Evolutionary conservation across 2,113 vertebrate genomes (phyloP), one percentile per base, ranked within the genome.

Genomic region (Ctenomys sociabilis): DNA sequence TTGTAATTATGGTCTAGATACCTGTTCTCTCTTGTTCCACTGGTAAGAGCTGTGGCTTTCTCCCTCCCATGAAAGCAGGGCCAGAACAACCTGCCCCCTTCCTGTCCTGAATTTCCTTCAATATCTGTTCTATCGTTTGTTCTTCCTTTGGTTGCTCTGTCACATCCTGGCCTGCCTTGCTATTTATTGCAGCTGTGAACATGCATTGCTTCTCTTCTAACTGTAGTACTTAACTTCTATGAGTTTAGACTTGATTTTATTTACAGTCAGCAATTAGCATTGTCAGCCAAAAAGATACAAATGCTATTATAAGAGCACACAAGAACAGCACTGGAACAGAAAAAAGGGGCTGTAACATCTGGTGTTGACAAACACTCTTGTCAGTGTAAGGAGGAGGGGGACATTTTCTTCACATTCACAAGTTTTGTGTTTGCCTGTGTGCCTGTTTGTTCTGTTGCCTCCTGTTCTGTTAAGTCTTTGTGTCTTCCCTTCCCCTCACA

Each of bases 391-490:
- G 28, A 11, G 9, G 17, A n/a, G 59, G 77, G 66, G 66, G 13
- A 7, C 35, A 5, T 43, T 92, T 30, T 93, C 63, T 45, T 81
- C 81, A 32, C 12, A 35, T 0, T 66, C 22, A 3, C 35, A 84
- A 61, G 84, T 72, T 77, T 85, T 90, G 11, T 45, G 59, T 96
- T 88, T 94, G 82, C 86, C 32, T 73, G 21, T 30, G n/a, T 57
- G 24, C 64, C 5, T 6, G n/a, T 32, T 92, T 89, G n/a, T 64
- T 54, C 9, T 59, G n/a, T 87, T 61, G 59, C 61, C 82, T 61
- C 94, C 91, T 89, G 61, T 95, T 95, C 72, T 75, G 7, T n/a
- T 43, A 32, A 21, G 30, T 91, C 68, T 96, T 75, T 88, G 78
- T 87, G 40, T 30, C 3, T 43, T n/a, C 19, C 73, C 72, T 80